Conservation (phyloP, 2,797 vertebrate genomes). For the Myotis findleyi region DNA sequence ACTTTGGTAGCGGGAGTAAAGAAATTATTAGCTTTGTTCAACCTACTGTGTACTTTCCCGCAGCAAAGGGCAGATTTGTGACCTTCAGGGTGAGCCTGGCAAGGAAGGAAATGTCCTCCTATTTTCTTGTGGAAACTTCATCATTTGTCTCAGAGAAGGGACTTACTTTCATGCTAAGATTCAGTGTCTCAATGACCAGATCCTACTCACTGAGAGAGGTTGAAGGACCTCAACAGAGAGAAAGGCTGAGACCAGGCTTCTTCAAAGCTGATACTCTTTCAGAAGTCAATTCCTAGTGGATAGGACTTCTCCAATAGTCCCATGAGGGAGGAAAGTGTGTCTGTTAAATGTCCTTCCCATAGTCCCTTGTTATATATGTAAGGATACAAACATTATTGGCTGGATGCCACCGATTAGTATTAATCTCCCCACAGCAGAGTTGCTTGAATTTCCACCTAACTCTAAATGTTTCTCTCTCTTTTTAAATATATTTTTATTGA, state of each 20-base stretch:
- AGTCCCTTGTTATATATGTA: background rate
- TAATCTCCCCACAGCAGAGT: background rate
- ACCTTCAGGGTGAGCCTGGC: background rate
- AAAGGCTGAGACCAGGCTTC: background rate
- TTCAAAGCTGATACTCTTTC: slow-evolving; percentile 11
- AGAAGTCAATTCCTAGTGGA: background rate
- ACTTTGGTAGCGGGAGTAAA: background rate
- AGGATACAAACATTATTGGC: background rate
- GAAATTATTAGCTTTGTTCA: background rate
- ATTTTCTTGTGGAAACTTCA: slow-evolving; percentile 5
- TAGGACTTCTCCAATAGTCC: background rate
- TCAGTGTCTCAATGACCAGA: slow-evolving; percentile 36
- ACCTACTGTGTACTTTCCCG: background rate
- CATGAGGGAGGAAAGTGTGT: background rate
- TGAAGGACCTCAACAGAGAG: background rate
- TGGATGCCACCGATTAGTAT: background rate
- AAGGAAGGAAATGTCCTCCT: background rate
- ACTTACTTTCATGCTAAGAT: background rate
- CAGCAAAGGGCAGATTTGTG: background rate
- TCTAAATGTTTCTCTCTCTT: background rate
- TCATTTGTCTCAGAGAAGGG: background rate
- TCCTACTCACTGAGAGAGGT: background rate
- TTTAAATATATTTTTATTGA: no score
- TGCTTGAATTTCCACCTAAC: background rate
- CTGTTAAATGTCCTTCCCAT: background rate